Evolutionary conservation across 2,797 vertebrate species (phyloP).

Genomic region (Oreochromis mossambicus): DNA sequence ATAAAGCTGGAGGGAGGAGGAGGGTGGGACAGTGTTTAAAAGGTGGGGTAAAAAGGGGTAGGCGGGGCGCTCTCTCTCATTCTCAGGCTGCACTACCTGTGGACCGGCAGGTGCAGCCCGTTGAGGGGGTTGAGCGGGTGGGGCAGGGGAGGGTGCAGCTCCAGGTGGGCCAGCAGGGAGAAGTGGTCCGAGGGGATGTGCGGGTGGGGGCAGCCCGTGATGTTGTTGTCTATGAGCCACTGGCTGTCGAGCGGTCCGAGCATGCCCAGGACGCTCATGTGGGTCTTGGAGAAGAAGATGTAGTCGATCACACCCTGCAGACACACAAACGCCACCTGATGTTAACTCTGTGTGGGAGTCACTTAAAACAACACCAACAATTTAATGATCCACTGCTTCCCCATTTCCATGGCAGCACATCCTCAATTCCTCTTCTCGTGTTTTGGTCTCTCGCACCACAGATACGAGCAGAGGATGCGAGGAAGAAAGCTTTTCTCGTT

Average conservation of each 20-base stretch:
- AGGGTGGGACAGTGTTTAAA: slow-evolving; percentile 30
- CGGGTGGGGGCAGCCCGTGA: slow-evolving; percentile 96
- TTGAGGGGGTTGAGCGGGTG: slow-evolving; percentile 86
- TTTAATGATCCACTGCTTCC: not conserved
- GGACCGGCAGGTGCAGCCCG: slow-evolving; percentile 88
- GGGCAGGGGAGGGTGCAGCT: slow-evolving; percentile 85
- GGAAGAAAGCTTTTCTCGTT: not conserved
- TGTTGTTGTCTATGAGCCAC: slow-evolving; percentile 96
- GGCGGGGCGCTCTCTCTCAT: slow-evolving; percentile 12
- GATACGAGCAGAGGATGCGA: not conserved
- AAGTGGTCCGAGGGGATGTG: slow-evolving; percentile 99
- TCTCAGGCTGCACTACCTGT: slow-evolving; percentile 89
- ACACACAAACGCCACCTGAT: not conserved
- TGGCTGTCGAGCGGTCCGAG: slow-evolving; percentile 95
- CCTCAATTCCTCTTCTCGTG: not conserved
- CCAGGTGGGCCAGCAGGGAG: slow-evolving; percentile 97
- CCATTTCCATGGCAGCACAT: not conserved
- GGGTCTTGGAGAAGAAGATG: slow-evolving; percentile 98
- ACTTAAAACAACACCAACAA: not conserved
- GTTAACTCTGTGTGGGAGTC: not conserved
- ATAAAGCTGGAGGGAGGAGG: slow-evolving; percentile 1
- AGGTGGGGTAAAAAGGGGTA: not conserved
- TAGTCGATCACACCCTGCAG: slow-evolving; percentile 98
- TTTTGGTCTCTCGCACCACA: not conserved
- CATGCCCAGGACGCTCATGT: slow-evolving; percentile 93